These are phyloP conservation scores for Limenitis camilla DNA, from an alignment of 2,888 invertebrate genomes.

Conservation along the genomic window DNA sequence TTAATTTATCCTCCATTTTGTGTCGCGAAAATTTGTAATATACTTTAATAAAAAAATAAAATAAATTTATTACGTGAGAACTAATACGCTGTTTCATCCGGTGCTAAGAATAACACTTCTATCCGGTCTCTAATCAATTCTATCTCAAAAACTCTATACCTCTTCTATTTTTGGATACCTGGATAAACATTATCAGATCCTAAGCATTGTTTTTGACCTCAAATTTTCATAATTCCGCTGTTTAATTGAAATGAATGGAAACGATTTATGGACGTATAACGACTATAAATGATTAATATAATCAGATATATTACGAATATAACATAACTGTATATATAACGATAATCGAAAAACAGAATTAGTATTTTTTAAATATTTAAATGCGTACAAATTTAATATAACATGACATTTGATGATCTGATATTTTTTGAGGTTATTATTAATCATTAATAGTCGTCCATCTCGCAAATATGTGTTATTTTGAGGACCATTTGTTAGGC, in stretches of 20 bases:
- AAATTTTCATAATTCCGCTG: background rate
- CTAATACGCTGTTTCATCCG: too few species aligned
- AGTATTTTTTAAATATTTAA: background rate
- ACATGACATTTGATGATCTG: background rate
- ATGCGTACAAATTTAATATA: background rate
- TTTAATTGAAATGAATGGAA: background rate
- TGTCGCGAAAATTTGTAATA: too few species aligned
- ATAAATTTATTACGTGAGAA: too few species aligned
- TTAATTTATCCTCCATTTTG: too few species aligned
- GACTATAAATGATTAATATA: slow-evolving; percentile 3
- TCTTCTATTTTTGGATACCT: background rate
- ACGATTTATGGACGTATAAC: background rate
- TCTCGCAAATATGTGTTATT: slow-evolving; percentile 5
- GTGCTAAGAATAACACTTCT: too few species aligned
- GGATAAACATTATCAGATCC: background rate
- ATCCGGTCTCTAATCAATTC: too few species aligned
- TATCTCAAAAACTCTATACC: background rate
- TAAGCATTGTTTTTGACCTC: background rate
- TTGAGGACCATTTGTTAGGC: slow-evolving; percentile 10
- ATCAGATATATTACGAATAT: background rate
- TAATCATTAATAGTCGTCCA: slow-evolving; percentile 7
- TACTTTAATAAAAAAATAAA: too few species aligned
- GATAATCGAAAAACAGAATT: too few species aligned
- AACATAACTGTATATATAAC: too few species aligned
- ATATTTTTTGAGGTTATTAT: background rate